A percentile compares a stretch with the other conserved stretches of the same genome.
These are phyloP conservation scores for Porites lutea DNA, from an alignment of 64 coral and sea anemone species.

Conservation along the genomic window DNA sequence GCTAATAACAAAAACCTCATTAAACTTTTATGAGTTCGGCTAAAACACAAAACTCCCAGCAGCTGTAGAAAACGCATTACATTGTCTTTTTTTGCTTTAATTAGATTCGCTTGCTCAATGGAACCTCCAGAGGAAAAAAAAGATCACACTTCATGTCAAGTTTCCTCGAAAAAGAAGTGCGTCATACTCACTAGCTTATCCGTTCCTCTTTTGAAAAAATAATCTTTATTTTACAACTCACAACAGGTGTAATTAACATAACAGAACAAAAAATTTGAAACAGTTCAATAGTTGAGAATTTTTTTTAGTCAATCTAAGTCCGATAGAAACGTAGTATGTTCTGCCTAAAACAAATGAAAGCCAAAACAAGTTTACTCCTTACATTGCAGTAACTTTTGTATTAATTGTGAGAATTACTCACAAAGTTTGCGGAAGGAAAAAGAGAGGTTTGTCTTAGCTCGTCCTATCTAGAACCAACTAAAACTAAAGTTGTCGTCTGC, in stretches of 20 bases:
- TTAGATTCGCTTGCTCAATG: not conserved
- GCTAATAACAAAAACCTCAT: conserved; percentile 51
- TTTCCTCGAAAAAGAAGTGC: not conserved
- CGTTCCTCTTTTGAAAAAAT: not conserved
- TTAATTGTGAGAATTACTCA: not conserved
- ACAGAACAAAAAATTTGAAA: not conserved
- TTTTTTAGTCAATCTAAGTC: not conserved
- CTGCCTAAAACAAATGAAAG: not conserved
- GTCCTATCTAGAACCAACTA: not conserved
- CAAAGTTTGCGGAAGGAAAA: not conserved
- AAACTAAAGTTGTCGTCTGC: not conserved
- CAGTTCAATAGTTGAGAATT: not conserved
- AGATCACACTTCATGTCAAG: not conserved
- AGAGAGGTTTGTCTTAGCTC: not conserved
- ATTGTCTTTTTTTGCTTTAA: not conserved
- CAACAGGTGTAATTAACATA: conserved; percentile 7
- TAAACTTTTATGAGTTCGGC: conserved; percentile 36
- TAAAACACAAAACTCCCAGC: not conserved
- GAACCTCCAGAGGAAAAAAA: not conserved
- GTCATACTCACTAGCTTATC: not conserved
- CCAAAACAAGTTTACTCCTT: not conserved
- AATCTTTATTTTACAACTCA: not conserved
- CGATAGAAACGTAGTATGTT: not conserved
- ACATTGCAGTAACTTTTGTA: not conserved
- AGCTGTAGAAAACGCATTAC: conserved; percentile 4